phyloP scores from a whole-genome alignment of 1,140 invertebrate species.

The Druon quercuslanigerum region DNA sequence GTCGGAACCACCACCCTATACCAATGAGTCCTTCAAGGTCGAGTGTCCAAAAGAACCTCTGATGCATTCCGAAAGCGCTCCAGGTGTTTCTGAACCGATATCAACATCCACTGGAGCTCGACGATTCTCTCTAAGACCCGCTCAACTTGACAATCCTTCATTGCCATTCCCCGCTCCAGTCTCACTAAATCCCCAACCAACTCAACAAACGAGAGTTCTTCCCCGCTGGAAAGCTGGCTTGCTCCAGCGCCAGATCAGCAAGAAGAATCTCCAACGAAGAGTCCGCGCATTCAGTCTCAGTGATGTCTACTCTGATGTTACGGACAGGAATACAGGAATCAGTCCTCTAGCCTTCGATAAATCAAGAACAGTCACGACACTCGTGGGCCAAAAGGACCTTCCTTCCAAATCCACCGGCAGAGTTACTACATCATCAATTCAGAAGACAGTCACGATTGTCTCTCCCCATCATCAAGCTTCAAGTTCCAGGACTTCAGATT shows the following conservation, averaged over 20 bases:
- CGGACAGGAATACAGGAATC: slow-evolving; percentile 36
- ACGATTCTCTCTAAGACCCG: slow-evolving; percentile 65
- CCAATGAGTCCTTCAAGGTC: slow-evolving; percentile 55
- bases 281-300: slow-evolving; percentile 69
- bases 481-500: neutral
- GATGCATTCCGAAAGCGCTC: slow-evolving; percentile 60
- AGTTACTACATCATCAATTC: slow-evolving; percentile 33
- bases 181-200: neutral
- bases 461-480: slow-evolving; percentile 50
- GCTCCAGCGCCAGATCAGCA: slow-evolving; percentile 67
- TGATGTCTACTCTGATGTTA: slow-evolving; percentile 65
- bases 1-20: slow-evolving; percentile 54
- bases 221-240: slow-evolving; percentile 70
- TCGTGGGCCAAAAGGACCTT: slow-evolving; percentile 46
- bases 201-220: slow-evolving; percentile 53
- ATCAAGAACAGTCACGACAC: slow-evolving; percentile 51
- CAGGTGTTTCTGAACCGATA: slow-evolving; percentile 63
- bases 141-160: slow-evolving; percentile 49
- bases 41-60: slow-evolving; percentile 66
- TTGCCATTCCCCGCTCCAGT: neutral
- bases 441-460: slow-evolving; percentile 68
- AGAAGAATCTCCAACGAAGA: slow-evolving; percentile 63
- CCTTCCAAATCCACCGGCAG: slow-evolving; percentile 38
- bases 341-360: slow-evolving; percentile 63
- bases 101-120: slow-evolving; percentile 34